A percentile compares a stretch with the other conserved stretches of the same genome.
These are phyloP conservation scores for Prochilodus magdalenae DNA, from an alignment of 2,113 vertebrate species.

Conservation along the genomic window DNA sequence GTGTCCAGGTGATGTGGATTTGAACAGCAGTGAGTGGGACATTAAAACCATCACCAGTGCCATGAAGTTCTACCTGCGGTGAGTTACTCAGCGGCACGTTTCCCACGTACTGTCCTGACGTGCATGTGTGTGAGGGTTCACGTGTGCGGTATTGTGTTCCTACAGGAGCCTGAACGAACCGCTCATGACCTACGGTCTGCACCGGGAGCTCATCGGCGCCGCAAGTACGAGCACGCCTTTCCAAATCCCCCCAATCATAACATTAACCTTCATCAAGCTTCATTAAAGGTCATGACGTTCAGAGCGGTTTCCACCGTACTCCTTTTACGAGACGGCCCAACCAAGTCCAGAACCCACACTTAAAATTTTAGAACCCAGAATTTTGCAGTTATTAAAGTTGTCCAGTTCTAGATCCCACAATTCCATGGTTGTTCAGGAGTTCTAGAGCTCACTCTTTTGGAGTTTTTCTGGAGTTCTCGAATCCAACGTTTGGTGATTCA, in stretches of 20 bases:
- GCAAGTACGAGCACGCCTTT: slow-evolving; percentile 89
- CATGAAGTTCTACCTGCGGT: slow-evolving; percentile 98
- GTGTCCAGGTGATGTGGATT: slow-evolving; percentile 89
- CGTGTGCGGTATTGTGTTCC: slow-evolving; percentile 42
- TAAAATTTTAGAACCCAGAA: background rate
- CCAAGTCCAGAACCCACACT: too few species aligned
- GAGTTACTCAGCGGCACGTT: slow-evolving; percentile 17
- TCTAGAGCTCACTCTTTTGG: background rate
- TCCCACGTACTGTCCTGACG: background rate
- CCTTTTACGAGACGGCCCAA: too few species aligned
- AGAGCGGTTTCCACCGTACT: too few species aligned
- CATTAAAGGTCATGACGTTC: too few species aligned
- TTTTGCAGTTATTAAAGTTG: background rate
- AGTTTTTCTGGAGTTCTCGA: background rate
- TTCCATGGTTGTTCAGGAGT: background rate
- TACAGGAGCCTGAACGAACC: slow-evolving; percentile 92
- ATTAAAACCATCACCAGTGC: slow-evolving; percentile 97
- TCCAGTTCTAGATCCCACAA: too few species aligned
- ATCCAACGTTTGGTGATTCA: too few species aligned
- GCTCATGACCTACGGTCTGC: slow-evolving; percentile 93
- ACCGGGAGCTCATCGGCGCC: slow-evolving; percentile 91
- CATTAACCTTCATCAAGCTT: too few species aligned
- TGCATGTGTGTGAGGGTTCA: slow-evolving; percentile 32
- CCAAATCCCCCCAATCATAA: too few species aligned
- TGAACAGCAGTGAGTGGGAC: slow-evolving; percentile 88